Percentiles rank a stretch among this genome's conserved stretches.
These are phyloP conservation scores for Cheilosia vulpina DNA, from an alignment of 2,888 invertebrate species.

Conservation along the genomic window DNA sequence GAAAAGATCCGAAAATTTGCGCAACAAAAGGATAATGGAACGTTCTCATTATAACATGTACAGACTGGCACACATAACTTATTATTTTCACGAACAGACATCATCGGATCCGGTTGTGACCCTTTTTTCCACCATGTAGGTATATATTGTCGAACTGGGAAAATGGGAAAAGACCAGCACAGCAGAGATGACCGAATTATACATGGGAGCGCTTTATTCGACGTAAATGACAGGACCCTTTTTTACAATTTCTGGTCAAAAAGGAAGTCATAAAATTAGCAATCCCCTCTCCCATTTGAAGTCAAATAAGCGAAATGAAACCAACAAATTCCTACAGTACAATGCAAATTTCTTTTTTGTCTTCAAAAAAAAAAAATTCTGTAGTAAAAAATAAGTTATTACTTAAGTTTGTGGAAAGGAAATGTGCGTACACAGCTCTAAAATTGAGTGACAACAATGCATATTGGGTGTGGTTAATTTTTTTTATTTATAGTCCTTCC, in stretches of 20 bases:
- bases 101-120: slow-evolving; percentile 48
- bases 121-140: slow-evolving; percentile 29
- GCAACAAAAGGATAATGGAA: slow-evolving; percentile 62
- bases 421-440: not conserved
- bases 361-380: slow-evolving; percentile 49
- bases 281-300: slow-evolving; percentile 37
- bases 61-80: slow-evolving; percentile 57
- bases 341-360: slow-evolving; percentile 63
- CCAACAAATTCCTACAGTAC: slow-evolving; percentile 3
- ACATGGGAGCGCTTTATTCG: slow-evolving; percentile 29
- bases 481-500: slow-evolving; percentile 18
- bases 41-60: slow-evolving; percentile 51
- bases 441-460: slow-evolving; percentile 33
- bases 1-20: slow-evolving; percentile 54
- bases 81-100: slow-evolving; percentile 62
- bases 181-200: slow-evolving; percentile 46
- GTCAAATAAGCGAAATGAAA: not conserved
- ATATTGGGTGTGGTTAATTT: too few species aligned
- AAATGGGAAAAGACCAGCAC: slow-evolving; percentile 36
- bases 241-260: slow-evolving; percentile 26
- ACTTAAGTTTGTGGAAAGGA: slow-evolving; percentile 52
- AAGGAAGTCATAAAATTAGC: slow-evolving; percentile 67
- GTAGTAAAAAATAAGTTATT: slow-evolving; percentile 55
- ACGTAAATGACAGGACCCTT: slow-evolving; percentile 52
- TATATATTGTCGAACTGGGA: slow-evolving; percentile 34